phyloP scores from a whole-genome alignment of 2,113 vertebrate species.

The Leptobrachium leishanense region DNA sequence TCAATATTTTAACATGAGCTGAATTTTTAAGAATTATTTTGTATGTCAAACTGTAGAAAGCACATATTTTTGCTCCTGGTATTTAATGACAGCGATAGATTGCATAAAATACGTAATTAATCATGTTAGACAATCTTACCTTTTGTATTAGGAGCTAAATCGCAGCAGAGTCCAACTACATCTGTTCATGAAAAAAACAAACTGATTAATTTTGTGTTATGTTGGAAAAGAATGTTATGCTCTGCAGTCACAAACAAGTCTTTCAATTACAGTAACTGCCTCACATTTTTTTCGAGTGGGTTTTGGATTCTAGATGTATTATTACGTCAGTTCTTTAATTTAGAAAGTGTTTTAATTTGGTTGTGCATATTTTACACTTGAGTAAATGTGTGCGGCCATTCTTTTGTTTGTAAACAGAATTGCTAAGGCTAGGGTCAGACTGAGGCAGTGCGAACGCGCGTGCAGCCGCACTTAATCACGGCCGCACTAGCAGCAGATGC shows the following conservation, averaged over 20 bases:
- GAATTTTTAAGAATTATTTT: not conserved
- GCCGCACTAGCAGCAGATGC: too few species aligned
- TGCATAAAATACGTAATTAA: conserved; percentile 39
- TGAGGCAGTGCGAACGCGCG: too few species aligned
- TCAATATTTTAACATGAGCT: not conserved
- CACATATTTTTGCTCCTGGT: conserved; percentile 20
- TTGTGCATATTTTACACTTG: conserved; percentile 24
- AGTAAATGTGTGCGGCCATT: conserved; percentile 11
- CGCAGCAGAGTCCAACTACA: conserved; percentile 15
- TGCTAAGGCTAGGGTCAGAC: too few species aligned
- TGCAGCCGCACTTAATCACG: too few species aligned
- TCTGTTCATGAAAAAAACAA: conserved; percentile 17
- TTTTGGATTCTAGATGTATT: conserved; percentile 8
- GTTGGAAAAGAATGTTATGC: conserved; percentile 28
- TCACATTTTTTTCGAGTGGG: conserved; percentile 16
- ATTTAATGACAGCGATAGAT: conserved; percentile 33
- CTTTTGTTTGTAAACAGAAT: conserved; percentile 6
- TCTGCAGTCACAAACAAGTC: conserved; percentile 38
- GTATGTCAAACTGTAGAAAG: not conserved
- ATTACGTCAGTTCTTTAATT: conserved; percentile 36
- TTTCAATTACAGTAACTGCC: conserved; percentile 36
- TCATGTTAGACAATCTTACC: conserved; percentile 24
- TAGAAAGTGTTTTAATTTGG: conserved; percentile 26
- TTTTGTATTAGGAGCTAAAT: conserved; percentile 33
- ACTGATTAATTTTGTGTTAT: conserved; percentile 31